Evolutionary conservation across 2,888 invertebrate genomes (phyloP), one percentile per base, ranked within the genome.

Genomic region (Chymomyza caudatula): DNA sequence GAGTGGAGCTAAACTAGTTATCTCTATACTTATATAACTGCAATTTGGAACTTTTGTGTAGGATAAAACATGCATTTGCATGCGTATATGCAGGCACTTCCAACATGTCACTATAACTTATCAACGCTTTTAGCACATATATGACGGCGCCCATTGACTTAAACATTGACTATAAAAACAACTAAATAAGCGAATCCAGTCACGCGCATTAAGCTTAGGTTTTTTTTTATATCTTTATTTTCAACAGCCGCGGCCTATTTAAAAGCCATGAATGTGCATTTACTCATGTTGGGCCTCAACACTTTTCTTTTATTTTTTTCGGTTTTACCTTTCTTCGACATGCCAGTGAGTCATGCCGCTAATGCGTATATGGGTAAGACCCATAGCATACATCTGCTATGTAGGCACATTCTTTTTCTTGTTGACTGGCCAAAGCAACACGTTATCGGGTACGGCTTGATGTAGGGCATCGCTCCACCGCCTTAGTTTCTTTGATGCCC

Each of bases 201-300:
- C 77, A 74, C 70, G 75, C 72, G 44, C 55, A 63, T 67, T 58
- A 61, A 53, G 65, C 67, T 63, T 64, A 53, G 60, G 19, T 60
- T 47, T 60, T 47, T 52, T 65, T 69, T 78, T 69, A 63, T 66
- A 69, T 67, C 60, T 66, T 66, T 75, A 63, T 67, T 55, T 75
- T 72, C 51, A n/a, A 51, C 59, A 64, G 13, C 73, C 17, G 43
- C 43, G 69, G 60, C 75, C 79, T 74, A 74, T 77, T 79, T 85
- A 60, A 65, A 85, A 79, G 56, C 69, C 84, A 78, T 82, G 85
- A 83, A 77, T 80, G 65, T 73, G 86, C 84, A 84, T 72, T 85
- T 76, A 85, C 71, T 83, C 76, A 83, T 73, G 72, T 52, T 53
- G 67, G 73, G 64, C 52, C 63, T 76, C 72, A 69, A 76, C 75